A percentile compares a stretch with the other conserved stretches of the same genome.
Evolutionary conservation across 2,888 invertebrate genomes (phyloP).

Genomic region (Agrochola circellaris): DNA sequence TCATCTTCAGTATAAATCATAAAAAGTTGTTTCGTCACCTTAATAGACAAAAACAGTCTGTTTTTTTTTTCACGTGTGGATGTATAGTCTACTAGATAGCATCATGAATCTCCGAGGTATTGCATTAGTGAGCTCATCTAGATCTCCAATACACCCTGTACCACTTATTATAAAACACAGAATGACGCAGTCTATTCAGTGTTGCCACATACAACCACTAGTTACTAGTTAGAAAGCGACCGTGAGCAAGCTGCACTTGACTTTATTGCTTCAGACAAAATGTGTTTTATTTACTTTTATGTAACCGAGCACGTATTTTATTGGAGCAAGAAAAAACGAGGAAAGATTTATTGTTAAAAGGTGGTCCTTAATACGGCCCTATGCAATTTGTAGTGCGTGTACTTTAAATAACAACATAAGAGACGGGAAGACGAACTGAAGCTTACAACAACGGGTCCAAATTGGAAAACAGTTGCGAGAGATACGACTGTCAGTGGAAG

Average conservation of each 20-base stretch:
- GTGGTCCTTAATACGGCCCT: not conserved
- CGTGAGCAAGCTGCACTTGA: conserved; percentile 46
- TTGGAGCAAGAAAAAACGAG: not conserved
- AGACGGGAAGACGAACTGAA: no score
- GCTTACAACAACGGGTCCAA: no score
- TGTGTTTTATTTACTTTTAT: conserved; percentile 31
- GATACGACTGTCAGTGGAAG: no score
- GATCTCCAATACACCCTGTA: not conserved
- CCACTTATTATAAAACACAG: conserved; percentile 6
- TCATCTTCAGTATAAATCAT: no score
- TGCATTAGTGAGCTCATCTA: not conserved
- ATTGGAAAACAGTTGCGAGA: no score
- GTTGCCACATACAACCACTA: conserved; percentile 28
- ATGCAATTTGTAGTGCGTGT: not conserved
- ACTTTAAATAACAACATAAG: not conserved
- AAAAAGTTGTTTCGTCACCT: no score
- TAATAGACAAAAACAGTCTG: no score
- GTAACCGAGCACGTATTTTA: conserved; percentile 19
- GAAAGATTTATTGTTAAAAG: not conserved
- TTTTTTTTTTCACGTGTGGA: no score
- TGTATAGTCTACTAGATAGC: no score
- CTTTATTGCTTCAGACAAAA: conserved; percentile 36
- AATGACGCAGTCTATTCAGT: conserved; percentile 38
- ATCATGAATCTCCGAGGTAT: not conserved
- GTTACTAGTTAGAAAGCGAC: conserved; percentile 39